Base-by-base conservation (phyloP, 2,888 invertebrate genomes). In the Leuctra nigra region DNA sequence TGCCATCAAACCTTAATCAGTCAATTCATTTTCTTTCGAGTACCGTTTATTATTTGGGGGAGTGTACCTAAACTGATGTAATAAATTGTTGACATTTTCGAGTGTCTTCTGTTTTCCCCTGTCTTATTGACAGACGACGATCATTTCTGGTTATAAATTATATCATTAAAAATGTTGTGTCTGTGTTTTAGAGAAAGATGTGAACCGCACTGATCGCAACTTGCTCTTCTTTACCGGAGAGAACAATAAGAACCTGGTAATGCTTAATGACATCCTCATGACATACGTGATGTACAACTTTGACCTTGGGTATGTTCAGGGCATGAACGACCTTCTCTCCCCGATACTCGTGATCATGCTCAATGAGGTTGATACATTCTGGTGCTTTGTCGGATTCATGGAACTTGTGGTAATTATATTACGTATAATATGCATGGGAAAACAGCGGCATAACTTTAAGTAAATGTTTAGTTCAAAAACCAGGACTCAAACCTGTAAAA, bases 251-350 rank as follows among this genome's bases (percentile, higher is more conserved):
- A 95, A 98, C 72, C 73, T 98, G 54, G 77, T 81, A 57, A 79
- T 88, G 13, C 73, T 99, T 2, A 84, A 90, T 64, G 94, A 97
- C 68, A 91, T 99, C 63, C 78, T 99, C 2, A 92, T 98, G 92
- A 98, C 98, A 0, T 99, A 98, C 69, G 88, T 94, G 36, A 97
- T 98, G 97, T 97, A 94, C 70, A 95, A 98, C 76, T 98, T 98
- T 71, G 97, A 99, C 75, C 76, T 99, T 65, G 98, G 93, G 13
- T 93, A 92, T 66, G 92, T 92, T 1, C 92, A 92, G 72, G 99
- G 99, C 20, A 99, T 99, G 99, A 95, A 94, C 66, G 99, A 99
- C 73, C 78, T 98, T 53, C 73, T 99, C 55, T 91, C 97, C 4
- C 98, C 98, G 0, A 84, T 99, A 65, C 75, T 98, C 55, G 82